Conservation (phyloP, 2,888 invertebrate species). For the Ichneumoninae sp. region DNA sequence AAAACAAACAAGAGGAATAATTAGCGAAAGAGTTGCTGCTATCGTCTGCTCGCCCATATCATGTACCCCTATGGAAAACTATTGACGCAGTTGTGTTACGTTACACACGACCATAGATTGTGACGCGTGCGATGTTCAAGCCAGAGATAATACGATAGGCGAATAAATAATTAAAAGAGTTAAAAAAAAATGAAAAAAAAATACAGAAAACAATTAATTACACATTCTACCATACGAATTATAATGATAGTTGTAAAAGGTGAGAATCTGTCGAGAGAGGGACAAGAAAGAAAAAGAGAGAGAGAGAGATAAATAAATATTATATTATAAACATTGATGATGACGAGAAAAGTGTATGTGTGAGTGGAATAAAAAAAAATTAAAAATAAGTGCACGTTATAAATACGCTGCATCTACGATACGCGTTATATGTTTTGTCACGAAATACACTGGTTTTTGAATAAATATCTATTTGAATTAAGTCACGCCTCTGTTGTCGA, state of each 20-base stretch:
- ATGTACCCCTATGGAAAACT: slow-evolving; percentile 55
- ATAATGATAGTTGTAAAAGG: slow-evolving; percentile 70
- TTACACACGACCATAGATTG: slow-evolving; percentile 51
- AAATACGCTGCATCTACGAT: slow-evolving; percentile 76
- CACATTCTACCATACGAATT: slow-evolving; percentile 60
- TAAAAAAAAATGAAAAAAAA: slow-evolving; percentile 20
- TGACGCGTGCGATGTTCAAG: slow-evolving; percentile 57
- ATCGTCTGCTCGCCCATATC: slow-evolving; percentile 60
- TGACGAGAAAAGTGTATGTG: slow-evolving; percentile 70
- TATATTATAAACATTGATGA: slow-evolving; percentile 63
- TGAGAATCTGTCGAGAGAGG: slow-evolving; percentile 63
- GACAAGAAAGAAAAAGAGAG: slow-evolving; percentile 59
- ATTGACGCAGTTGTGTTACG: slow-evolving; percentile 56
- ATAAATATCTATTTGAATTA: slow-evolving; percentile 83
- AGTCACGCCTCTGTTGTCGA: slow-evolving; percentile 19
- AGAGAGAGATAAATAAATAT: slow-evolving; percentile 69
- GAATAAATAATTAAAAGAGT: slow-evolving; percentile 39
- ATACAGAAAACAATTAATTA: slow-evolving; percentile 34
- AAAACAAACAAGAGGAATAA: slow-evolving; percentile 14
- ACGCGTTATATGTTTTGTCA: slow-evolving; percentile 81
- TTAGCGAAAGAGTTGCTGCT: slow-evolving; percentile 54
- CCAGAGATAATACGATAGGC: slow-evolving; percentile 64
- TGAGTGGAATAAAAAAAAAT: slow-evolving; percentile 68
- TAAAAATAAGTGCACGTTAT: slow-evolving; percentile 72
- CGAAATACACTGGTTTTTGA: slow-evolving; percentile 82